These are phyloP conservation scores for Neosilurus hyrtlii DNA, from an alignment of 2,797 vertebrate species.

Conservation along the genomic window DNA sequence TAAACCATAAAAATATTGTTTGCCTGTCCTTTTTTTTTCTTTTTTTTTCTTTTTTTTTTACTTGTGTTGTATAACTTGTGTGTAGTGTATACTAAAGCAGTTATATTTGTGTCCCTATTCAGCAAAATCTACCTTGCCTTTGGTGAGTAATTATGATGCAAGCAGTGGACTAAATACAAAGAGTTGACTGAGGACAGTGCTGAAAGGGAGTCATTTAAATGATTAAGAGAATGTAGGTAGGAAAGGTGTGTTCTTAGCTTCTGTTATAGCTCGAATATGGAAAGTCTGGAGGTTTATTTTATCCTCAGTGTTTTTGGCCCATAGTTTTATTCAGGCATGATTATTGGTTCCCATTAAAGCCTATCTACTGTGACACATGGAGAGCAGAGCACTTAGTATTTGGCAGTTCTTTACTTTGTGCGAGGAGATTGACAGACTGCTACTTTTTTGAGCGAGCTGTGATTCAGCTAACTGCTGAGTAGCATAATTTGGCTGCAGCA, in stretches of 20 bases:
- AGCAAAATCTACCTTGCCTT: too few species aligned
- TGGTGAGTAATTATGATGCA: too few species aligned
- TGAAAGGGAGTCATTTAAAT: slow-evolving; percentile 21
- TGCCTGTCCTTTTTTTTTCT: too few species aligned
- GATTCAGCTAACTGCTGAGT: slow-evolving; percentile 45
- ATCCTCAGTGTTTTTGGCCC: slow-evolving; percentile 18
- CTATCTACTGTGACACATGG: slow-evolving; percentile 42
- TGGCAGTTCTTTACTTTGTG: slow-evolving; percentile 27
- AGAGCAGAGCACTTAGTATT: slow-evolving; percentile 42
- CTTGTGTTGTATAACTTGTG: too few species aligned
- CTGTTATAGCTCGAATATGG: slow-evolving; percentile 13
- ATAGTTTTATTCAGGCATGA: slow-evolving; percentile 32
- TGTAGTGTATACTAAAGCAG: too few species aligned
- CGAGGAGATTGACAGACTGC: slow-evolving; percentile 42
- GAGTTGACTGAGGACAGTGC: not conserved
- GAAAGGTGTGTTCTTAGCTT: slow-evolving; percentile 11
- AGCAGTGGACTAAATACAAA: not conserved
- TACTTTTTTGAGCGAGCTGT: slow-evolving; percentile 16
- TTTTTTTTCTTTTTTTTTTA: too few species aligned
- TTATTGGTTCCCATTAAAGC: slow-evolving; percentile 34
- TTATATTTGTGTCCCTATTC: too few species aligned
- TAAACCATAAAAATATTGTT: too few species aligned
- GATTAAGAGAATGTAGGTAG: not conserved
- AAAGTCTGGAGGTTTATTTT: slow-evolving; percentile 38
- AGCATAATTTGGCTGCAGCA: slow-evolving; percentile 41